Evolutionary conservation across 2,888 invertebrate genomes (phyloP).

Genomic region (Pandemis heparana): DNA sequence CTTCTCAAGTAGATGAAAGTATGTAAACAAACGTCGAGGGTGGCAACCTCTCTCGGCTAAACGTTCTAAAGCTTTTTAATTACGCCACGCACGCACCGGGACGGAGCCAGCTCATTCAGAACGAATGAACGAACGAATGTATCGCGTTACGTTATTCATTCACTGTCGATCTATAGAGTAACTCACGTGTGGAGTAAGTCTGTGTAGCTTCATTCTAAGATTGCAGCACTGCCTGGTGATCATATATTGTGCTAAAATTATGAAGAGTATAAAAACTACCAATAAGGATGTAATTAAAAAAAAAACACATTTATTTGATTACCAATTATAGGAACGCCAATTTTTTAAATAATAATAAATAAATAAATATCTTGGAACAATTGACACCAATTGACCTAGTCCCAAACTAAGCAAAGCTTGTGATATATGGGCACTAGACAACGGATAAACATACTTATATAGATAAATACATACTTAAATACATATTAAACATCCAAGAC

Average conservation of each 20-base stretch:
- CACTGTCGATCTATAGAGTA: slow-evolving; percentile 15
- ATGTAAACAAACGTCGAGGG: slow-evolving; percentile 41
- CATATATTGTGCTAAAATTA: not conserved
- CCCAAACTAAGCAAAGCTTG: no score
- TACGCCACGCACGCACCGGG: slow-evolving; percentile 54
- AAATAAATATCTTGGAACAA: no score
- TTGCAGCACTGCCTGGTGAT: not conserved
- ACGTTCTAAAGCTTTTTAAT: slow-evolving; percentile 52
- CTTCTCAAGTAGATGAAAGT: slow-evolving; percentile 1
- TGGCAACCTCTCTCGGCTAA: slow-evolving; percentile 42
- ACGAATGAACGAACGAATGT: slow-evolving; percentile 52
- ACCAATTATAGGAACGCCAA: no score
- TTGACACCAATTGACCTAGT: no score
- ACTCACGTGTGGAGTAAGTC: slow-evolving; percentile 6
- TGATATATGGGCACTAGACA: no score
- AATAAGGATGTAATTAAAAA: no score
- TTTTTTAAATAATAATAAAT: no score
- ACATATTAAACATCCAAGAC: no score
- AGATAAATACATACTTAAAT: no score
- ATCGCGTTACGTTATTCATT: slow-evolving; percentile 38
- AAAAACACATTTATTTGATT: no score
- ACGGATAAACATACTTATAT: no score
- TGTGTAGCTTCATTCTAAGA: not conserved
- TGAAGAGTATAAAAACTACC: not conserved
- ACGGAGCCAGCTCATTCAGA: slow-evolving; percentile 53